phyloP scores from a whole-genome alignment of 2,888 invertebrate species.

The Pristionchus fissidentatus region DNA sequence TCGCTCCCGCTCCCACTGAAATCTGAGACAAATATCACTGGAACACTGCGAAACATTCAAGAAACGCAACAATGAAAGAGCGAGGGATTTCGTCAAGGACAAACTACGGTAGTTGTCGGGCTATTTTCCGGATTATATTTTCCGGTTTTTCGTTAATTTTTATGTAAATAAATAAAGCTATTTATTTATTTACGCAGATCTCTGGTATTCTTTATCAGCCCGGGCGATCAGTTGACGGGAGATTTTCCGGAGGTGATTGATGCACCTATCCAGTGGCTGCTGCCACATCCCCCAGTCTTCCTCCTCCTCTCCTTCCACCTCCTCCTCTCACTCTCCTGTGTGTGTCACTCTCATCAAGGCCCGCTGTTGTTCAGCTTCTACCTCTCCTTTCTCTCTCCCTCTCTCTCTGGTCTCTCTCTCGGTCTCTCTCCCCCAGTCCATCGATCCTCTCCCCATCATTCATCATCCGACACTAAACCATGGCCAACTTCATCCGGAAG shows the following conservation, averaged over 20 bases:
- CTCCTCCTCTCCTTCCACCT: neutral
- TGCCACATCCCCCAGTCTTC: neutral
- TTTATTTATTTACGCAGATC: neutral
- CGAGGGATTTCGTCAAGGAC: slow-evolving; percentile 2
- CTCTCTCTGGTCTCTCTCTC: neutral
- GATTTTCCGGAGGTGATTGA: no score
- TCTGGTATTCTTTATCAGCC: neutral
- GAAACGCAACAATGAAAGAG: neutral
- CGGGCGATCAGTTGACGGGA: no score
- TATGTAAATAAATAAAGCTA: no score
- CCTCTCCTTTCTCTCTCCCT: neutral
- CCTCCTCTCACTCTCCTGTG: slow-evolving; percentile 5
- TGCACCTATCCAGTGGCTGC: neutral
- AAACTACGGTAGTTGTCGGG: neutral
- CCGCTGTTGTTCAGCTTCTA: slow-evolving; percentile 37
- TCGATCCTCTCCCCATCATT: slow-evolving; percentile 38
- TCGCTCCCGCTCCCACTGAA: neutral
- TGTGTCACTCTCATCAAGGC: slow-evolving; percentile 34
- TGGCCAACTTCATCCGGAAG: slow-evolving; percentile 44
- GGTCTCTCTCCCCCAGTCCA: neutral
- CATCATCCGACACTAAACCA: neutral
- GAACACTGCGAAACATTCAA: neutral
- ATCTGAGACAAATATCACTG: slow-evolving; percentile 15
- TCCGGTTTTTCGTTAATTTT: neutral
- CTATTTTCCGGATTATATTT: neutral